Evolutionary conservation across 2,888 invertebrate genomes (phyloP), one percentile per base, ranked within the genome.

Genomic region (Pachymerium ferrugineum): DNA sequence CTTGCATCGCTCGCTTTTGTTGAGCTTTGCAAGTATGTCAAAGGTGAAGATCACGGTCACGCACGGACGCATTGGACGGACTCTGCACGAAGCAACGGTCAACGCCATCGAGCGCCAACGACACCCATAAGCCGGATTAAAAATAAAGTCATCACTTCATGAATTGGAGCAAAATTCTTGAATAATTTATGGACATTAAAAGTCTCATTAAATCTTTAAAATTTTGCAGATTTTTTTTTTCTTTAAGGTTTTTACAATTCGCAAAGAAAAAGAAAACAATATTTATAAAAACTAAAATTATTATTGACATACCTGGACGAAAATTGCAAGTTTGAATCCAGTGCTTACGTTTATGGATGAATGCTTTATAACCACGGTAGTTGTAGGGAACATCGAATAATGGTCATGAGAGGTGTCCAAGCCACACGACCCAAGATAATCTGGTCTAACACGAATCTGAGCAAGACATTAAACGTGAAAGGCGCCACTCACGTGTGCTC

Each of bases 1-100:
- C 47, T 47, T 47, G 47, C 47, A 42, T 42, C 42, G 42, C 22
- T 47, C 47, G 47, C 47, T 47, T 47, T 47, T 47, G 47, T 47
- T 47, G 47, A 47, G 47, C 47, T 22, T n/a, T 47, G 47, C 47
- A 47, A 47, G 47, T 47, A 22, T 47, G 47, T 47, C 47, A 47
- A 47, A 47, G 47, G 47, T 47, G 47, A 47, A 47, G 47, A 47
- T 47, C 47, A 47, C 19, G 47, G 47, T 47, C 47, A 47, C 22
- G 47, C 47, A 47, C 22, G 47, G 47, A 47, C 47, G 47, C 12
- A 19, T 19, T 47, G 47, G 42, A 42, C 42, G 42, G 42, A 42
- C 47, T 3, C 3, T 47, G 47, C 19, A 47, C 47, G 42, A 47
- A 47, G 47, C 3, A 47, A 12, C 47, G 47, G 47, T 47, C 47